These are phyloP conservation scores for Euzetes globulus DNA, from an alignment of 2,888 invertebrate species.

Conservation along the genomic window DNA sequence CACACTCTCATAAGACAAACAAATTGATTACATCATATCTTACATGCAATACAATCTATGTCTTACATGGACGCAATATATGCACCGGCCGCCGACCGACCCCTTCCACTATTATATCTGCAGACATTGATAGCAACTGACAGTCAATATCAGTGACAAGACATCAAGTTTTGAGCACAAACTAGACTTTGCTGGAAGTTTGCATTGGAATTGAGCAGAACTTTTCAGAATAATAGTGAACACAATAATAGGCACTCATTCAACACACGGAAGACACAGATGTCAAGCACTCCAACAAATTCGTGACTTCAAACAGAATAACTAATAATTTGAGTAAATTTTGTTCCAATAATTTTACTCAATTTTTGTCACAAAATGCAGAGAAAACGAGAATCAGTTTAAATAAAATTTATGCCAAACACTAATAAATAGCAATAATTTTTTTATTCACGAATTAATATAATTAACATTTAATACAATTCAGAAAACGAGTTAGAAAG, in stretches of 20 bases:
- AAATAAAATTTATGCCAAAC: background rate
- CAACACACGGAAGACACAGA: background rate
- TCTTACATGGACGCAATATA: constrained; percentile 21
- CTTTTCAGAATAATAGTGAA: background rate
- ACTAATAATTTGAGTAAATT: background rate
- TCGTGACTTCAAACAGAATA: background rate
- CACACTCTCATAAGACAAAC: background rate
- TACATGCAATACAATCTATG: constrained; percentile 9
- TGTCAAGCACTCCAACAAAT: background rate
- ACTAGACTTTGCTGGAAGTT: background rate
- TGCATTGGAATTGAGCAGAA: background rate
- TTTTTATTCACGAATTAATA: constrained; percentile 16
- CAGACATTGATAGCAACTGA: background rate
- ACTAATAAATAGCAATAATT: background rate
- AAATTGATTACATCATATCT: constrained; percentile 23
- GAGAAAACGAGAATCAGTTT: background rate
- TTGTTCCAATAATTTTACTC: background rate
- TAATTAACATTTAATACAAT: constrained; percentile 7
- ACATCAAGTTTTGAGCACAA: background rate
- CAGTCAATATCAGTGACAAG: background rate
- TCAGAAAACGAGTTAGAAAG: background rate
- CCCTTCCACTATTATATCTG: constrained; percentile 11
- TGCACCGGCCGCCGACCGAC: background rate
- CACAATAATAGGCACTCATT: constrained; percentile 11
- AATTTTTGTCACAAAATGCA: background rate